These are phyloP conservation scores for Cyanoliseus patagonus DNA, from an alignment of 2,113 vertebrate genomes.

Conservation along the genomic window DNA sequence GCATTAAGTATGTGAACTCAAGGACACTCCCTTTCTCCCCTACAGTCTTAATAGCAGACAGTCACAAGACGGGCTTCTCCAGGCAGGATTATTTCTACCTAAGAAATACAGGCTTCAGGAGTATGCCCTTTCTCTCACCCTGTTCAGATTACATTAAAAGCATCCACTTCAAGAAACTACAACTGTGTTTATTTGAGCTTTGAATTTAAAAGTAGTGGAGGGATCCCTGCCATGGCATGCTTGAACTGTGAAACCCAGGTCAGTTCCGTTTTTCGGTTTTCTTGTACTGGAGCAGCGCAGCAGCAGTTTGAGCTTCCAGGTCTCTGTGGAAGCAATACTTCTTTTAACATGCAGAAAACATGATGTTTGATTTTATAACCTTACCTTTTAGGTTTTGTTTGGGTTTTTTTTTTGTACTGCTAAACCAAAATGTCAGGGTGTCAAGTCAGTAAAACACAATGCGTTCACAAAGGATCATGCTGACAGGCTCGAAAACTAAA, in stretches of 20 bases:
- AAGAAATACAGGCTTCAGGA: constrained; percentile 16
- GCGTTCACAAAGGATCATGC: neutral
- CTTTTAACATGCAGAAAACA: constrained; percentile 49
- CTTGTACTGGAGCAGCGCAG: neutral
- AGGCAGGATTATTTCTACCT: constrained; percentile 32
- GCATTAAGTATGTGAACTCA: constrained; percentile 42
- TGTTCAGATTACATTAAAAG: constrained; percentile 54
- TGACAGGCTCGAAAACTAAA: neutral
- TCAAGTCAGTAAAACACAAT: neutral
- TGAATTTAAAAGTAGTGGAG: constrained; percentile 18
- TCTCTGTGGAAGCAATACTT: constrained; percentile 2
- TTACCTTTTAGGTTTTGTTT: neutral
- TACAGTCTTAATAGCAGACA: constrained; percentile 16
- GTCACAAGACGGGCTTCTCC: constrained; percentile 8
- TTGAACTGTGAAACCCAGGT: constrained; percentile 50
- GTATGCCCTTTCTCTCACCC: constrained; percentile 45
- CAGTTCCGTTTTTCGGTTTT: constrained; percentile 53
- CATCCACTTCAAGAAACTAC: constrained; percentile 43
- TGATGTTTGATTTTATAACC: constrained; percentile 39
- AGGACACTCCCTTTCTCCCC: neutral
- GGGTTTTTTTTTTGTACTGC: neutral
- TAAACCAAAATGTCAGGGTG: constrained; percentile 32
- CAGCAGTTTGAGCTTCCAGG: neutral
- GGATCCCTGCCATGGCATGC: constrained; percentile 29
- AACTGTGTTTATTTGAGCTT: constrained; percentile 37